Base-by-base conservation (phyloP, 1,140 invertebrate genomes). In the Diorhabda sublineata region DNA sequence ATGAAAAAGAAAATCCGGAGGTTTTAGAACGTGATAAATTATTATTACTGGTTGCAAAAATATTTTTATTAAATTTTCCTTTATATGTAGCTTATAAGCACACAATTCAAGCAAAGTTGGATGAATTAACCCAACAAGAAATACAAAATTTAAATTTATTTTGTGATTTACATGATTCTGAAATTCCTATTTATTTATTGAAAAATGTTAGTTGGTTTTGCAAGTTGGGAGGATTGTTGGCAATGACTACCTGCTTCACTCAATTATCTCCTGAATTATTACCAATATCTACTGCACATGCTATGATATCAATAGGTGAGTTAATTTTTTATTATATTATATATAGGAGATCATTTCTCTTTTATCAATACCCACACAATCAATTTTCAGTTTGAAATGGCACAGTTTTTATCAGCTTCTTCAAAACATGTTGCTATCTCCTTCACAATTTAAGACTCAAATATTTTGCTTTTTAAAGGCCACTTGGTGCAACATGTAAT, bases 81-180 rank as follows among this genome's bases (percentile, higher is more conserved):
- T 84, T 95, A 7, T 98, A 98, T 81, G 88, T 95, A 79, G 94
- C 94, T 58, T 94, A 94, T 82, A 97, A 97, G 82, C 93, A 96
- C 79, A 88, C 87, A 59, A 84, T 89, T 70, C 87, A 91, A 70
- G 86, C 87, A 62, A 89, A 91, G 69, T 79, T 92, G 56, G 91
- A 93, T 81, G 92, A 93, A 77, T 81, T 93, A 4, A 88, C 89
- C 57, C 87, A 89, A 64, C 89, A 91, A 77, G 92, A 94, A 81
- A 89, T 90, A 70, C 87, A 89, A 75, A 88, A 86, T 76, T 81
- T 94, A 71, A 91, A 89, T 80, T 86, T 88, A 72, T 96, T 92
- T 80, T 96, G 94, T 84, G 95, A 97, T 84, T 85, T 96, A 45
- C 90, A 96, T 83, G 95, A 97, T 83, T 90, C 93, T 63, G 95